Conservation (phyloP, 2,113 vertebrate genomes). For the Spea bombifrons region DNA sequence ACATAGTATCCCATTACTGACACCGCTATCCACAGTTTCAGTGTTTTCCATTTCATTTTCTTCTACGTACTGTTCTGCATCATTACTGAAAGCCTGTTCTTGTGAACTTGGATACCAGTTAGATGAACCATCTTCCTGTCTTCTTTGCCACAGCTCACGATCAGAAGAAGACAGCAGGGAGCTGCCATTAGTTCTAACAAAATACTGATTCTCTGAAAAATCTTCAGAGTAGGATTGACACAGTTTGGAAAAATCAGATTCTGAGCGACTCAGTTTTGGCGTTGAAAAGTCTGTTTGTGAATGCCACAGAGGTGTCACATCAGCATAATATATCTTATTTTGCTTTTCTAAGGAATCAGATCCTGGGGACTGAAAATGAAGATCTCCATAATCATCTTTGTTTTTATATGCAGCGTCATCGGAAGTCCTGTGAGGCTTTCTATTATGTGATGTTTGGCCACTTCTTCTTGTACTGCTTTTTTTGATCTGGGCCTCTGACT, state of each 20-base stretch:
- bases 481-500: slow-evolving; percentile 76
- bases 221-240: slow-evolving; percentile 96
- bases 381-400: slow-evolving; percentile 70
- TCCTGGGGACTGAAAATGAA: slow-evolving; percentile 60
- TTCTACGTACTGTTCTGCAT: slow-evolving; percentile 62
- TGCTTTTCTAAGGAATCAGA: slow-evolving; percentile 74
- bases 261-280: slow-evolving; percentile 91
- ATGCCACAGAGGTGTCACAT: slow-evolving; percentile 83
- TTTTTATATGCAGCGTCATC: slow-evolving; percentile 69
- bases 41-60: slow-evolving; percentile 75
- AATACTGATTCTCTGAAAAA: slow-evolving; percentile 91
- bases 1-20: slow-evolving; percentile 82
- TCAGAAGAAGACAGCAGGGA: slow-evolving; percentile 91
- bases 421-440: slow-evolving; percentile 63
- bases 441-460: slow-evolving; percentile 59
- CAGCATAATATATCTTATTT: slow-evolving; percentile 73
- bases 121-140: slow-evolving; percentile 75
- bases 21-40: slow-evolving; percentile 83
- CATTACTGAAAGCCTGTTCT: slow-evolving; percentile 67
- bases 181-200: slow-evolving; percentile 82
- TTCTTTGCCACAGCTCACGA: slow-evolving; percentile 92
- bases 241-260: slow-evolving; percentile 95
- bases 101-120: slow-evolving; percentile 75
- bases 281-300: slow-evolving; percentile 91
- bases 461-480: slow-evolving; percentile 66